These are phyloP conservation scores for Apis florea DNA, from an alignment of 1,140 invertebrate genomes.

Conservation along the genomic window DNA sequence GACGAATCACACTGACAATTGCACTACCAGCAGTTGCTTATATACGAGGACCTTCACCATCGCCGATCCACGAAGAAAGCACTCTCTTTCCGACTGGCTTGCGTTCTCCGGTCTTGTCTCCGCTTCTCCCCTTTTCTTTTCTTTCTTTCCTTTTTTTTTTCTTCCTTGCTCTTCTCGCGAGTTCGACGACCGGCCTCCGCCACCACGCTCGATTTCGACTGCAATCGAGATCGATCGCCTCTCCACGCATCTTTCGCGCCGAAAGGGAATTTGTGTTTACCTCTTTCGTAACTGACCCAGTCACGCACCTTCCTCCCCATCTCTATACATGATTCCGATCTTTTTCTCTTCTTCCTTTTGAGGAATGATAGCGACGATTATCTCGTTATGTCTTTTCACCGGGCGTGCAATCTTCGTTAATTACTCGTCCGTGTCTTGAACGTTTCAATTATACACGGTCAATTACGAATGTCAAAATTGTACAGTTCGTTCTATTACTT, in stretches of 20 bases:
- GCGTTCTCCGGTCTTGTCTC: constrained; percentile 69
- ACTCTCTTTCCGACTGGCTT: constrained; percentile 72
- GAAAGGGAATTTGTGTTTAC: not conserved
- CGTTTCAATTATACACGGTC: too few species aligned
- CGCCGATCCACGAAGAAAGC: constrained; percentile 72
- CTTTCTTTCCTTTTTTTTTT: not conserved
- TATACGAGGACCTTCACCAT: constrained; percentile 78
- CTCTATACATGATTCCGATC: not conserved
- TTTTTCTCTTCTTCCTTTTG: too few species aligned
- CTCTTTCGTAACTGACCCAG: constrained; percentile 30
- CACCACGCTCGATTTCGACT: not conserved
- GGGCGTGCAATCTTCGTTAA: too few species aligned
- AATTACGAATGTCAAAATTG: too few species aligned
- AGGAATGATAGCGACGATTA: too few species aligned
- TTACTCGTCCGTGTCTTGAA: too few species aligned
- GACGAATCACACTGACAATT: constrained; percentile 72
- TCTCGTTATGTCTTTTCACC: too few species aligned
- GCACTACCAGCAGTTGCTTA: constrained; percentile 71
- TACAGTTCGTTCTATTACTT: too few species aligned
- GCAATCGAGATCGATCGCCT: constrained; percentile 30
- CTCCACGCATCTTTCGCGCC: not conserved
- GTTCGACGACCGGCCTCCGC: constrained; percentile 39
- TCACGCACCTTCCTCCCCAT: not conserved
- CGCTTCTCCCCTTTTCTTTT: constrained; percentile 55
- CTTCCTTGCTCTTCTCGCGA: constrained; percentile 14